Evolutionary conservation across 2,888 invertebrate genomes (phyloP).

Genomic region (Patella ulyssiponensis): DNA sequence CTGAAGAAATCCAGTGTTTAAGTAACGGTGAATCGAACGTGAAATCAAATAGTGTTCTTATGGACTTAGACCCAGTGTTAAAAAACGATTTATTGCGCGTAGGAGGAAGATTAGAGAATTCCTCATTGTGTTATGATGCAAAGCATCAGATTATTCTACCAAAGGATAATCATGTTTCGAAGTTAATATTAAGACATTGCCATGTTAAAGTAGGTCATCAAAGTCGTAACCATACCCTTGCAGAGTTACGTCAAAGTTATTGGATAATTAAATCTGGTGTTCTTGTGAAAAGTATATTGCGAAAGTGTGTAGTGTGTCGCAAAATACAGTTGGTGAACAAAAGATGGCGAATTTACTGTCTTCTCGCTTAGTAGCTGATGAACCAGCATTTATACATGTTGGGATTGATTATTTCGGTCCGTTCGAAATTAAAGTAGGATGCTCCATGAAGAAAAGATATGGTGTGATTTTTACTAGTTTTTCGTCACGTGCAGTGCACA

Average conservation of each 20-base stretch:
- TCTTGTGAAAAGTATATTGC: background rate
- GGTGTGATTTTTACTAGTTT: slow-evolving; percentile 39
- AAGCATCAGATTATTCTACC: slow-evolving; percentile 25
- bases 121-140: background rate
- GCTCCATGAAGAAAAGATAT: slow-evolving; percentile 29
- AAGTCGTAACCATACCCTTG: slow-evolving; percentile 8
- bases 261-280: slow-evolving; percentile 20
- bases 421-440: slow-evolving; percentile 29
- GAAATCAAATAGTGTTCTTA: background rate
- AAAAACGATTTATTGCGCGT: slow-evolving; percentile 10
- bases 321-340: slow-evolving; percentile 4
- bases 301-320: slow-evolving; percentile 10
- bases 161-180: slow-evolving; percentile 17
- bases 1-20: slow-evolving; percentile 1
- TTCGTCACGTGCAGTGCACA: slow-evolving; percentile 28
- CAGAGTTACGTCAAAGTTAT: slow-evolving; percentile 14
- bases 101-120: slow-evolving; percentile 9
- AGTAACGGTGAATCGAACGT: background rate
- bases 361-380: background rate
- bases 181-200: slow-evolving; percentile 13
- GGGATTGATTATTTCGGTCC: slow-evolving; percentile 35
- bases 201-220: slow-evolving; percentile 19
- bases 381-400: slow-evolving; percentile 26
- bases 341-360: slow-evolving; percentile 14
- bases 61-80: slow-evolving; percentile 8